phyloP scores from a whole-genome alignment of 2,113 vertebrate species.

The rat (Rattus norvegicus) region GRCr8 NC_086020.1:237405501-237406000 shows the following conservation, averaged over 20 bases:
- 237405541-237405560: too few relatives aligned
- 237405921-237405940: background rate
- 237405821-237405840: background rate
- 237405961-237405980: slow-evolving; percentile 29
- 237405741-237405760: background rate
- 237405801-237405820: background rate
- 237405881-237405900: background rate
- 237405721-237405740: background rate
- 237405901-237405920: background rate
- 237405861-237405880: background rate
- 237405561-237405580: too few relatives aligned
- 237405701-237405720: background rate
- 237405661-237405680: too few relatives aligned
- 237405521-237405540: too few relatives aligned
- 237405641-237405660: too few relatives aligned
- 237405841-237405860: background rate
- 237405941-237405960: background rate
- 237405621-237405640: too few relatives aligned
- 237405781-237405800: background rate
- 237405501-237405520: background rate
- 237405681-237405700: too few relatives aligned
- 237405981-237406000: background rate
- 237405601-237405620: too few relatives aligned
- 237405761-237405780: background rate
- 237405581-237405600: too few relatives aligned